Base-by-base conservation (phyloP, 2,113 vertebrate species). In the Rafetus swinhoei region DNA sequence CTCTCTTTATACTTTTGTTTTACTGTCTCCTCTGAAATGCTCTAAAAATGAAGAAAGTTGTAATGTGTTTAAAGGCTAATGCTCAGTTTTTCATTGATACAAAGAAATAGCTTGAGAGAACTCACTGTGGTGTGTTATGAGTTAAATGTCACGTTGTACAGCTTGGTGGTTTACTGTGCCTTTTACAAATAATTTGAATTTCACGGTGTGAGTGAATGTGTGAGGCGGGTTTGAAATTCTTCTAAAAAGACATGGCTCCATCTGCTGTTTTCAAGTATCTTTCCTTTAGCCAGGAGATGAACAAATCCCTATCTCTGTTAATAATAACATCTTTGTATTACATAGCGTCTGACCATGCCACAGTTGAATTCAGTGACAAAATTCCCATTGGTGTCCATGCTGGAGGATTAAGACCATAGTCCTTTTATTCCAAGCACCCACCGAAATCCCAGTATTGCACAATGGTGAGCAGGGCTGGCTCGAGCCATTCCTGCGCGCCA, bases 141-240 rank as follows among this genome's bases (percentile, higher is more conserved):
- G 50, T 79, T 83, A 80, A 89, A 2, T 90, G 25, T 14, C 45
- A 77, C 0, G 89, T 85, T 84, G 21, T 55, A 15, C n/a, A 35
- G 29, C 22, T 89, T 9, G 0, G 62, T 29, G 89, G 39, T 27
- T 57, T 52, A 54, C 93, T 79, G 22, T 13, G 85, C 7, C 81
- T 89, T 82, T 84, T 4, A 69, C 54, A 32, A n/a, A 69, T 93
- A 77, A 35, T 77, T 94, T 25, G 53, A 35, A 89, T 89, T 93
- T 72, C 79, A 77, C 62, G 13, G 15, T 32, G 29, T 16, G 29
- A 65, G 29, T 65, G 62, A 27, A 65, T 32, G 29, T 65, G 32
- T 65, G 62, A 32, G 62, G 29, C 6, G 27, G 15, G 60, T 13
- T 29, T 62, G 27, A 62, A 16, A 65, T 65, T 32, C 15, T 32